Evolutionary conservation across 2,113 vertebrate species (phyloP), one percentile per base, ranked within the genome.

Genomic region (Empidonax traillii): DNA sequence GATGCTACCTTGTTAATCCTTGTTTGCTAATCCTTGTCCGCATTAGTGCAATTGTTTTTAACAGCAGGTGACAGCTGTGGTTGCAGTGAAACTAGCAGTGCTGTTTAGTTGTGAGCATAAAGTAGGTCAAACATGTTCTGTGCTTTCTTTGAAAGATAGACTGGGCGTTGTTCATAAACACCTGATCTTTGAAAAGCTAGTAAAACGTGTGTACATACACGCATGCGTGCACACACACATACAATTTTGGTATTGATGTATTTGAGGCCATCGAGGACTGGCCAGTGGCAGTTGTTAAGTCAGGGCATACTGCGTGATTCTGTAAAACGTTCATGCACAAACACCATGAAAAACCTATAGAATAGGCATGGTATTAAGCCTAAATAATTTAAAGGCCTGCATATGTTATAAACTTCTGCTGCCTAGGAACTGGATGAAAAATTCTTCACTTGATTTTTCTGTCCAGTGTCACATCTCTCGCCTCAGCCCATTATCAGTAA

Each of bases 41-140:
- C 56, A 61, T 95, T 88, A 90, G 68, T 41, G 49, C 79, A 90
- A 3, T 85, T 91, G 63, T 79, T 87, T 66, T 88, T 84, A 92
- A 88, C 59, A 87, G 51, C 79, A 94, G 85, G 83, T 96, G 79
- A 80, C 75, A 90, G 92, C 88, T 84, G 72, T 87, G 82, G 62
- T 66, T 85, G 85, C 82, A 73, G 79, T 71, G 85, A 66, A 86
- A 93, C 63, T 30, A 24, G 9, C 35, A 80, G 72, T 66, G 4
- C 58, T 55, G 41, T 66, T 88, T 51, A 88, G 37, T 58, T 77
- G 63, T 33, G 51, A 84, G 25, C 43, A 33, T 51, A 33, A 94
- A 93, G 44, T 90, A 94, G 94, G 90, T 88, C 75, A 95, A 51
- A 77, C 8, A 2, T 28, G 22, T 52, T 74, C 39, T 71, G 4